Evolutionary conservation across 2,888 invertebrate genomes (phyloP), one percentile per base, ranked within the genome.

Genomic region (Phortica okadai): DNA sequence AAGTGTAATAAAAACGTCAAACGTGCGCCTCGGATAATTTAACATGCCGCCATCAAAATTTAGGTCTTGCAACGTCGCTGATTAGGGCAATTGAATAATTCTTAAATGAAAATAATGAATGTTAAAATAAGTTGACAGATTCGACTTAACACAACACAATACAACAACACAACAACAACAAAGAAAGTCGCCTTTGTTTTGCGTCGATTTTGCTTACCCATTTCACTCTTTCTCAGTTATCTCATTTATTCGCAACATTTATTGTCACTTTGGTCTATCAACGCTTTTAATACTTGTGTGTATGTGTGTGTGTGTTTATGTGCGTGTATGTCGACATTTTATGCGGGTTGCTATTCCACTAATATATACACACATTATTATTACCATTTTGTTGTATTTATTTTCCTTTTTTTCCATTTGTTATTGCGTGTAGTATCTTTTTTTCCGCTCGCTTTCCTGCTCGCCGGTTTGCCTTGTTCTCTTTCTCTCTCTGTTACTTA

Each of bases 41-140:
- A 21, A 21, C 21, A 0, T 21, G 21, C 21, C 21, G 21, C 21
- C 21, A 21, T 33, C 33, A 33, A 33, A 33, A 33, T 33, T 33
- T 33, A 33, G 33, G 33, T 33, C 33, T 33, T 33, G 33, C 33
- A 33, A 2, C 33, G 33, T 5, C 33, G 33, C 33, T 33, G 33
- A 33, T 33, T 33, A 84, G 87, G 83, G 89, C 89, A 89, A 89
- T 89, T 86, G 89, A 88, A 89, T 89, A 82, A 82, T 83, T 84
- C 82, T 83, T 83, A 88, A 89, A 88, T 88, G 80, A 88, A 89
- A 89, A 89, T 88, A 89, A 89, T 89, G 89, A 82, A 86, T 89
- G 86, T 87, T 85, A 79, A 84, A 87, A 89, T 84, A 87, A 89
- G 83, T 89, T 89, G 89, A 84, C 88, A 87, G 85, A 83, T 81